Percentiles rank a stretch among this genome's conserved stretches.
Evolutionary conservation across 2,797 vertebrate genomes (phyloP).

Genomic region (Spinus pinus): DNA sequence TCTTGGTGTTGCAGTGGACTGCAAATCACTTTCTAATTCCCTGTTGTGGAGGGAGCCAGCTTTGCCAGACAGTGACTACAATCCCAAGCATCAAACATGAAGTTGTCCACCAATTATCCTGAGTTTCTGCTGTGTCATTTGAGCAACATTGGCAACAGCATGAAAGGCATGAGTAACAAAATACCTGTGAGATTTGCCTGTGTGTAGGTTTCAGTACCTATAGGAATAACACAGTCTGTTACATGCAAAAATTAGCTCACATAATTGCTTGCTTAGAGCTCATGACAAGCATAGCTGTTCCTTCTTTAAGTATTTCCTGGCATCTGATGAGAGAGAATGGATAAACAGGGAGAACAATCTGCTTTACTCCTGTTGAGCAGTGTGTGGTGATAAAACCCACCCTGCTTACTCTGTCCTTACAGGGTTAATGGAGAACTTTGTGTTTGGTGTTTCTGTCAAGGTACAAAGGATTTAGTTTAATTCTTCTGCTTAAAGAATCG

Average conservation of each 20-base stretch:
- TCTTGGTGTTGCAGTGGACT: neutral
- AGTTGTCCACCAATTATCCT: neutral
- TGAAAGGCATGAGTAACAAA: neutral
- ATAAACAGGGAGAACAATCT: neutral
- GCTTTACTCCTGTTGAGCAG: neutral
- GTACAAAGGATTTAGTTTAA: neutral
- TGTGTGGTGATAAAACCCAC: neutral
- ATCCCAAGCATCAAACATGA: neutral
- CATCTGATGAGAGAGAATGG: neutral
- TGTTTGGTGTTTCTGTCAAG: neutral
- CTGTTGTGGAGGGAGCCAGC: neutral
- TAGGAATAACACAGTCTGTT: neutral
- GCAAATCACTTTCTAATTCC: neutral
- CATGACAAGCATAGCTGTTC: neutral
- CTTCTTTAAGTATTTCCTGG: neutral
- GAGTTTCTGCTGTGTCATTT: neutral
- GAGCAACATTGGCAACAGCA: neutral
- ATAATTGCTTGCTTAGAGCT: neutral
- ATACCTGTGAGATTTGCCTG: neutral
- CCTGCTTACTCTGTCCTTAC: accelerated
- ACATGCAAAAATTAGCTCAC: neutral
- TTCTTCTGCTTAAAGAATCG: neutral
- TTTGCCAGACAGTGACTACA: neutral
- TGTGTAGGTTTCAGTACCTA: neutral
- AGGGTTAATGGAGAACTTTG: neutral